phyloP scores from a whole-genome alignment of 2,888 invertebrate species.

The Cerastis leucographa region DNA sequence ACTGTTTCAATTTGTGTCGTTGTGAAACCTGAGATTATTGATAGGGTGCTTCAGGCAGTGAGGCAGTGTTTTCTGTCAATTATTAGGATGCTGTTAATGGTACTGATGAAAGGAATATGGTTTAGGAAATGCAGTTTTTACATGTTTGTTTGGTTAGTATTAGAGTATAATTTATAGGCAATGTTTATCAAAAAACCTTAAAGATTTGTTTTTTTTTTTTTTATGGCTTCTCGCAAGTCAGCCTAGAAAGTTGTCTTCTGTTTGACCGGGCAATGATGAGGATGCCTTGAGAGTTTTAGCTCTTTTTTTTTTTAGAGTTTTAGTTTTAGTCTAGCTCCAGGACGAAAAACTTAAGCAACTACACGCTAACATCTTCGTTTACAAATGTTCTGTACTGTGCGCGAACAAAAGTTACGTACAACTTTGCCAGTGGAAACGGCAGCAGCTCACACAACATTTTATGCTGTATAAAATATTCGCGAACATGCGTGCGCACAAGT shows the following conservation, averaged over 20 bases:
- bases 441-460: not conserved
- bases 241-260: not conserved
- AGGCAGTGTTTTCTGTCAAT: not conserved
- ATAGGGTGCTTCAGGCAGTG: not conserved
- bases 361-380: not conserved
- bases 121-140: not conserved
- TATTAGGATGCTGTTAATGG: not conserved
- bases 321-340: no score
- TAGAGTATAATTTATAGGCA: not conserved
- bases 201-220: not conserved
- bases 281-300: not conserved
- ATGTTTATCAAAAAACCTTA: not conserved
- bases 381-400: not conserved
- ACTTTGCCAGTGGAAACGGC: not conserved
- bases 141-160: not conserved
- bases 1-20: constrained; percentile 31
- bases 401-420: not conserved
- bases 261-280: not conserved
- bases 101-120: not conserved
- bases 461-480: not conserved
- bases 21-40: not conserved
- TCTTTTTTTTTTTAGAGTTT: no score
- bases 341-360: not conserved
- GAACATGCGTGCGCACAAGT: not conserved
- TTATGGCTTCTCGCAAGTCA: not conserved